Evolutionary conservation across 2,888 invertebrate species (phyloP).

Genomic region (Cancer borealis): DNA sequence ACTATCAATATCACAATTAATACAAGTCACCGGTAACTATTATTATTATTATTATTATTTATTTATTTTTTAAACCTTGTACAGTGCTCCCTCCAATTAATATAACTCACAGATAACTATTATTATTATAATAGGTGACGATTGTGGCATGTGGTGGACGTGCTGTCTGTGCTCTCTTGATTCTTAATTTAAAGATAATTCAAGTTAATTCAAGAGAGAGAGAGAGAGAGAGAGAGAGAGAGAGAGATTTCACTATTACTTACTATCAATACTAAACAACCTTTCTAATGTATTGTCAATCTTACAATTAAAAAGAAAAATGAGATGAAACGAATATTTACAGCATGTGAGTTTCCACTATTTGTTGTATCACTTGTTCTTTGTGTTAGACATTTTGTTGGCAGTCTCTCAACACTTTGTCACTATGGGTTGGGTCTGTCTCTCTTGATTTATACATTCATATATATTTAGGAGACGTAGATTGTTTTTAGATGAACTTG

Average conservation of each 20-base stretch:
- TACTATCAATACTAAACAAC: not conserved
- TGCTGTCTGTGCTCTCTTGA: too few species aligned
- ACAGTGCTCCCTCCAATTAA: too few species aligned
- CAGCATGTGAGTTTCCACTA: not conserved
- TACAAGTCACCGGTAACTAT: too few species aligned
- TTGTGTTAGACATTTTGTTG: not conserved
- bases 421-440: not conserved
- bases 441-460: not conserved
- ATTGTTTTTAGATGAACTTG: not conserved
- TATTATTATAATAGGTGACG: too few species aligned
- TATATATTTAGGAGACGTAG: not conserved
- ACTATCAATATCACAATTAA: too few species aligned
- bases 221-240: too few species aligned
- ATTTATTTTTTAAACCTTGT: too few species aligned
- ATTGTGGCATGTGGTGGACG: too few species aligned
- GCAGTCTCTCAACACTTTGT: constrained; percentile 12
- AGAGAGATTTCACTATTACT: not conserved
- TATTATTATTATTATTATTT: too few species aligned
- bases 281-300: not conserved
- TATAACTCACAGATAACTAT: too few species aligned
- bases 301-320: not conserved
- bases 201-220: too few species aligned
- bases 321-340: not conserved
- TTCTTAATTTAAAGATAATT: too few species aligned
- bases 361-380: not conserved